Percentiles rank a stretch among this genome's conserved stretches.
Conservation (phyloP, 64 coral and sea anemone genomes). For the Stichodactyla mertensii region DNA sequence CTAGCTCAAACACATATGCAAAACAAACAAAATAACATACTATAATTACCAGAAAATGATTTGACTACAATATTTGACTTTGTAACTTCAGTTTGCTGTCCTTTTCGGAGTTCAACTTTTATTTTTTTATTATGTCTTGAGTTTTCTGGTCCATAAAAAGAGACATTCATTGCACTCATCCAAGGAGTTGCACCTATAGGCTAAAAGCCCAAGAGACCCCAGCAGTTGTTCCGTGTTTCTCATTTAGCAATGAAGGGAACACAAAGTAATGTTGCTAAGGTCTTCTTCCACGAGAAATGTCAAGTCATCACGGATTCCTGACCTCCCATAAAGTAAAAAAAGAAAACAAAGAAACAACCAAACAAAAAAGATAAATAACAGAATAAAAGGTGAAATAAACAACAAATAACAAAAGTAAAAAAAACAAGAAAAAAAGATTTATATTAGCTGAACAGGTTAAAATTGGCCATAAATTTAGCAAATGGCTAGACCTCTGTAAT, state of each 20-base stretch:
- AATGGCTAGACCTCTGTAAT: no score
- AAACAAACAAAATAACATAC: background rate
- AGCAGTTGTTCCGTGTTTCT: background rate
- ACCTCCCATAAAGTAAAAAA: background rate
- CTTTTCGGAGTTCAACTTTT: background rate
- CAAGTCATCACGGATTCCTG: conserved; percentile 6
- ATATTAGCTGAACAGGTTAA: no score
- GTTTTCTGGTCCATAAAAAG: background rate
- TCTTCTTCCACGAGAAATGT: conserved; percentile 2
- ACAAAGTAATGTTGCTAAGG: background rate
- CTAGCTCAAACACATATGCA: background rate
- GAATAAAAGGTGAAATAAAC: no score
- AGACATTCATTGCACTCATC: background rate
- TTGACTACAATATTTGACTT: conserved; percentile 5
- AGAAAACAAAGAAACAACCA: no score
- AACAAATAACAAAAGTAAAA: no score
- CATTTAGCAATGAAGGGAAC: conserved; percentile 6
- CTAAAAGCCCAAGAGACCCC: background rate
- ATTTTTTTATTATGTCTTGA: background rate
- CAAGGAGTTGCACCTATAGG: background rate
- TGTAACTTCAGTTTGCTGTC: background rate
- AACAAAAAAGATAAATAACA: no score
- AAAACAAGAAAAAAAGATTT: no score
- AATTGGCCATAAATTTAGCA: no score
- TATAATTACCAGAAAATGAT: conserved; percentile 3